Percentiles rank a stretch among this genome's conserved stretches.
Evolutionary conservation across 2,888 invertebrate genomes (phyloP).

Genomic region (Sphinx pinastri): DNA sequence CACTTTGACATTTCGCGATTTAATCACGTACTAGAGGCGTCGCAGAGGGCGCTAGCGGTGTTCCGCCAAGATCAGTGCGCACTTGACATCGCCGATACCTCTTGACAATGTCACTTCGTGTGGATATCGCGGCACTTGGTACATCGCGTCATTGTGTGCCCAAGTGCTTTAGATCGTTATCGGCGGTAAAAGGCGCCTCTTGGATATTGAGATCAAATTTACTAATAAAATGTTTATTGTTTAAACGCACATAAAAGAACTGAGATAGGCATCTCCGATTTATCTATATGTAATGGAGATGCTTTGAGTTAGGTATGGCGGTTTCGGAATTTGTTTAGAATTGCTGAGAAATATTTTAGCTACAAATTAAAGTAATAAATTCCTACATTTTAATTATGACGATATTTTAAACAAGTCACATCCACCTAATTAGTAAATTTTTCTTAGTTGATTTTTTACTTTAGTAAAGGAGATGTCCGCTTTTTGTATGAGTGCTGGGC

Average conservation of each 20-base stretch:
- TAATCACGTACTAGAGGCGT: constrained; percentile 78
- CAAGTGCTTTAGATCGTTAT: constrained; percentile 40
- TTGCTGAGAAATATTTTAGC: no score
- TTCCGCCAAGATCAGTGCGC: constrained; percentile 61
- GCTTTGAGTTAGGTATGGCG: neutral
- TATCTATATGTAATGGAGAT: neutral
- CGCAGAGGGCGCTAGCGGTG: constrained; percentile 63
- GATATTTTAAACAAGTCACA: no score
- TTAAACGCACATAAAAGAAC: constrained; percentile 19
- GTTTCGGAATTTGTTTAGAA: neutral
- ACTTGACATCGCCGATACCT: constrained; percentile 75
- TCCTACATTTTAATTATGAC: no score
- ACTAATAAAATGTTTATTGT: constrained; percentile 31
- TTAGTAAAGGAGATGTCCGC: no score
- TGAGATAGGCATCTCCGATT: neutral
- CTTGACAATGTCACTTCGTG: constrained; percentile 68
- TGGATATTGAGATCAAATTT: constrained; percentile 26
- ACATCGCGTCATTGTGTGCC: constrained; percentile 2
- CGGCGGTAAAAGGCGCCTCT: constrained; percentile 17
- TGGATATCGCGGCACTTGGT: constrained; percentile 43
- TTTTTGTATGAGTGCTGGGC: no score
- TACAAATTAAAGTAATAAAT: no score
- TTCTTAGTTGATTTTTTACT: no score
- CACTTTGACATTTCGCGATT: constrained; percentile 83
- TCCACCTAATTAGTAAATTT: no score